These are phyloP conservation scores for Heterocephalus glaber DNA, from an alignment of 2,113 vertebrate genomes.

Conservation along the genomic window DNA sequence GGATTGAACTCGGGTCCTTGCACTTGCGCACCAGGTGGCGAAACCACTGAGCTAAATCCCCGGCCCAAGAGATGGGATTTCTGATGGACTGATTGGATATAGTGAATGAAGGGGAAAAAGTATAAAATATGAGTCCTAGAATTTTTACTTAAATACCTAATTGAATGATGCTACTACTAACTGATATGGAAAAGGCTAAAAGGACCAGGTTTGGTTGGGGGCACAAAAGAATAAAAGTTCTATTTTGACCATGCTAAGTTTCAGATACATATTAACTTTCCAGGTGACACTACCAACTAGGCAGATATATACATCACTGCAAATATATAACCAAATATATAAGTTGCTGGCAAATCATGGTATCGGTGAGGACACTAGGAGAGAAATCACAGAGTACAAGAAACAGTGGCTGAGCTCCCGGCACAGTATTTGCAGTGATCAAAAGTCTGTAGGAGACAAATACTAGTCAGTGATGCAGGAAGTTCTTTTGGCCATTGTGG, in stretches of 20 bases:
- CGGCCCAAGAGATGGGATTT: background rate
- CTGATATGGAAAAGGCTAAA: background rate
- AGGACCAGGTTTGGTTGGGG: background rate
- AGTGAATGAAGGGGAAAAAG: background rate
- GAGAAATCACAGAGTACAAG: background rate
- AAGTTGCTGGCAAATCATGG: background rate
- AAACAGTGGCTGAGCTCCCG: background rate
- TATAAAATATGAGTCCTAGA: background rate
- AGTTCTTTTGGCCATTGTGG: background rate
- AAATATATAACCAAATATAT: background rate
- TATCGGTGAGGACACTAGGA: background rate
- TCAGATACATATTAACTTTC: background rate
- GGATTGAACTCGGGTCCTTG: too few species aligned
- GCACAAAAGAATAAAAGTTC: background rate
- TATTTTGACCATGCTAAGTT: background rate
- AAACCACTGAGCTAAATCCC: too few species aligned
- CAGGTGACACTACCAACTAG: background rate
- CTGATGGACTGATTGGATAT: background rate
- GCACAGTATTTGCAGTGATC: background rate
- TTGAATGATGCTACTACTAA: background rate
- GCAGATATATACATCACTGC: background rate
- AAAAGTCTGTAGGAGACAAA: background rate
- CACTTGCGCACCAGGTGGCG: too few species aligned
- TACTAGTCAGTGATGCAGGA: background rate
- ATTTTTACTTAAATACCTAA: background rate